Conservation (phyloP, 2,113 vertebrate genomes). For the crab-eating macaque (Macaca fascicularis) region T2T-MFA8v1.1 NC_088379.1:17078001-17078500, state of each 20-base stretch:
- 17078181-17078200: not conserved
- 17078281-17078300: not conserved
- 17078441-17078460: not conserved
- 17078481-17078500: constrained; percentile 8
- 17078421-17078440: not conserved
- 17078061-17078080: constrained; percentile 14
- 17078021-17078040: not conserved
- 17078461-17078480: not conserved
- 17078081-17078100: not conserved
- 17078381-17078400: not conserved
- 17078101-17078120: not conserved
- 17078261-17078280: not conserved
- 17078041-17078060: not conserved
- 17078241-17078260: not conserved
- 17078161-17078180: constrained; percentile 28
- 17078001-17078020: not conserved
- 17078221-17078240: not conserved
- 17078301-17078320: not conserved
- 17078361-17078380: not conserved
- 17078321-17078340: not conserved
- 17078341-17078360: not conserved
- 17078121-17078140: not conserved
- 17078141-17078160: not conserved
- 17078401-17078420: constrained; percentile 38
- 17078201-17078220: not conserved